phyloP scores from a whole-genome alignment of 2,888 invertebrate genomes.

The Lysandra coridon region DNA sequence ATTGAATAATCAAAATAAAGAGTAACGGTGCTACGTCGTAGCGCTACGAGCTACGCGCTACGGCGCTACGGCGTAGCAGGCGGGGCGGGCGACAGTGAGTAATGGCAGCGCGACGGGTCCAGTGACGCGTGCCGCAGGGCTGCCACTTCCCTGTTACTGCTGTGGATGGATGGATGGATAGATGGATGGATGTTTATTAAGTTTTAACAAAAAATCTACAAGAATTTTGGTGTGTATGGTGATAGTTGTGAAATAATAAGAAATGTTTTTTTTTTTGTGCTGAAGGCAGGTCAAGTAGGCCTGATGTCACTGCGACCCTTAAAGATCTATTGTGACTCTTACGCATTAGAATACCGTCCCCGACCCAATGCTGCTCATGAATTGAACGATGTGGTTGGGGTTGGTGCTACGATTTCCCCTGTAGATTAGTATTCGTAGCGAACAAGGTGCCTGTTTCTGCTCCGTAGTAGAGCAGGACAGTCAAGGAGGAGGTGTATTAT shows the following conservation, averaged over 20 bases:
- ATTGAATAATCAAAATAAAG: constrained; percentile 28
- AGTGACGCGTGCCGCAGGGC: constrained; percentile 76
- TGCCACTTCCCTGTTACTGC: constrained; percentile 45
- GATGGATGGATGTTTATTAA: background rate
- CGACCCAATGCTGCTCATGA: too few relatives aligned
- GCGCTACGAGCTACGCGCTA: constrained; percentile 42
- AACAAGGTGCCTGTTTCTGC: too few relatives aligned
- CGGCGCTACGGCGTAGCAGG: constrained; percentile 48
- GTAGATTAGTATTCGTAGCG: too few relatives aligned
- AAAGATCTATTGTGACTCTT: too few relatives aligned
- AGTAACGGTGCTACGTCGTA: background rate
- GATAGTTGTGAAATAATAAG: background rate
- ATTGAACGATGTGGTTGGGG: too few relatives aligned
- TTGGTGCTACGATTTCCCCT: too few relatives aligned
- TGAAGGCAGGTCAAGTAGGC: too few relatives aligned
- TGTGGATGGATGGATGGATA: background rate
- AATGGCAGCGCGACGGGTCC: constrained; percentile 78
- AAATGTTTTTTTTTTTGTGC: too few relatives aligned
- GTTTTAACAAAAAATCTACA: background rate
- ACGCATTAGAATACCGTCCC: too few relatives aligned
- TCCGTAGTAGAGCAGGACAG: too few relatives aligned
- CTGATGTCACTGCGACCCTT: too few relatives aligned
- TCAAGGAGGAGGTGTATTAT: too few relatives aligned
- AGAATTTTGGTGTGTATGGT: background rate
- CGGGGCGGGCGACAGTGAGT: constrained; percentile 78